A percentile compares a stretch with the other conserved stretches of the same genome.
These are phyloP conservation scores for Bothrops alternatus DNA, from an alignment of 2,797 vertebrate genomes.

Conservation along the genomic window DNA sequence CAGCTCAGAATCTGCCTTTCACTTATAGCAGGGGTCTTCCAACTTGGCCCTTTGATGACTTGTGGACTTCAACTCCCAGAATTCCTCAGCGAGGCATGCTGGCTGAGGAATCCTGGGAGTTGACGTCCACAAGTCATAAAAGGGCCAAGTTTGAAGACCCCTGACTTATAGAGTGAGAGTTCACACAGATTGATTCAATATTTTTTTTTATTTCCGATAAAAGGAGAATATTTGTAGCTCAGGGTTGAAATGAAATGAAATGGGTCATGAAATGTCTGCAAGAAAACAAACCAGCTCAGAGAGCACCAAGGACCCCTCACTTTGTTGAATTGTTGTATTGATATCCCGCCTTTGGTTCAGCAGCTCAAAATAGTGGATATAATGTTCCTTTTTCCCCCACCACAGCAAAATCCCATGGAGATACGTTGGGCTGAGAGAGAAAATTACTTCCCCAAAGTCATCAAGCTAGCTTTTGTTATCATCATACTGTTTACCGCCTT, in stretches of 20 bases:
- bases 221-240: neutral
- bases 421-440: neutral
- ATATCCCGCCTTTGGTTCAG: neutral
- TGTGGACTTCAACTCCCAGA: no score
- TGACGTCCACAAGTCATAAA: no score
- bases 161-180: neutral
- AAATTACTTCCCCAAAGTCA: neutral
- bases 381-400: neutral
- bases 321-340: neutral
- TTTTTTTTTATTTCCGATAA: neutral
- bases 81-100: no score
- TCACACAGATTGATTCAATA: constrained; percentile 48
- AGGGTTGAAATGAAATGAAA: neutral
- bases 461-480: constrained; percentile 35
- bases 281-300: no score
- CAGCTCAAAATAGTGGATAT: neutral
- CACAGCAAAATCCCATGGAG: neutral
- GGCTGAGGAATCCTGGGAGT: no score
- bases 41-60: no score
- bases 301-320: no score
- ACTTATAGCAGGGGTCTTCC: neutral
- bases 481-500: constrained; percentile 67
- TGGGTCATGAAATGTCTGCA: no score
- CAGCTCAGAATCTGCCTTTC: neutral
- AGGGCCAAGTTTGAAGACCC: no score